These are phyloP conservation scores for Barbus barbus DNA, from an alignment of 2,113 vertebrate genomes.

Conservation along the genomic window DNA sequence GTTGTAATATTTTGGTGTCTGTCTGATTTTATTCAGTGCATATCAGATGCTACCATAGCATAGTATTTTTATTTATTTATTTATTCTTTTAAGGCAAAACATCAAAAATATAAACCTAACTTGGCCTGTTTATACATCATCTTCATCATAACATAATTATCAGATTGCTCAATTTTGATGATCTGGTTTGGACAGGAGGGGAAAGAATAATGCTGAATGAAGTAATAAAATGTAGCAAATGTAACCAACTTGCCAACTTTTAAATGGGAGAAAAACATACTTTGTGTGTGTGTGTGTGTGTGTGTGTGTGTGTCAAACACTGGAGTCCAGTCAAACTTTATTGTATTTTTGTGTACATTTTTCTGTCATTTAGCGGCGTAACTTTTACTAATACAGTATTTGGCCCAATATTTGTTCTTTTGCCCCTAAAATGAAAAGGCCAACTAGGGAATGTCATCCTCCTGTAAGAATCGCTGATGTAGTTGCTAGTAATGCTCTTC, in stretches of 20 bases:
- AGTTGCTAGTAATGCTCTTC: not conserved
- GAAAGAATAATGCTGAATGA: not conserved
- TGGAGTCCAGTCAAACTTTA: not conserved
- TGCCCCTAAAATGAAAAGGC: no score
- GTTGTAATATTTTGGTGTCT: no score
- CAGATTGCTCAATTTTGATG: not conserved
- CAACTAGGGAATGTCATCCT: no score
- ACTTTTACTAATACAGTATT: not conserved
- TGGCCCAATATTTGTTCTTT: not conserved
- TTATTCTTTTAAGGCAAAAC: no score
- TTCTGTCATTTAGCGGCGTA: not conserved
- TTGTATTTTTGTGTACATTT: not conserved
- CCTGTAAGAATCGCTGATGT: not conserved
- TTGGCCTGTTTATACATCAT: not conserved
- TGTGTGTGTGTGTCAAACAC: not conserved
- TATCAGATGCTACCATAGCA: not conserved
- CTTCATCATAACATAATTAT: not conserved
- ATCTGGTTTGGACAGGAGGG: not conserved
- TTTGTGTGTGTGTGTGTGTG: no score
- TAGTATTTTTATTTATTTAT: no score
- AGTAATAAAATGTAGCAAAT: not conserved
- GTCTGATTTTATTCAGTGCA: not conserved
- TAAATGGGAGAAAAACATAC: no score
- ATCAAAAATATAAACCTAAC: not conserved
- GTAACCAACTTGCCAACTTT: not conserved